Conservation (phyloP, 2,888 invertebrate genomes). For the Zonitis immaculata region DNA sequence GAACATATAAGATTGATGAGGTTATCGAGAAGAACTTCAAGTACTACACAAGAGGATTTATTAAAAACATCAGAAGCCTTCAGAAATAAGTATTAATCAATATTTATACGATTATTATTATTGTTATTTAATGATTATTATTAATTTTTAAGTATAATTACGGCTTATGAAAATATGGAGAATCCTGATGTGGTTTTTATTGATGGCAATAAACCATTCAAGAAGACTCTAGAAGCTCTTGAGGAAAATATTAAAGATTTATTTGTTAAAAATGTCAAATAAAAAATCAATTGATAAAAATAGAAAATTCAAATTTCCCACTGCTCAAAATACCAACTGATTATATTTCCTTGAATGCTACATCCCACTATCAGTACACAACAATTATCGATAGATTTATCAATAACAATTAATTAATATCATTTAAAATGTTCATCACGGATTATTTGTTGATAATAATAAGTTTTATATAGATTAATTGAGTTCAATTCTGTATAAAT, state of each 20-base stretch:
- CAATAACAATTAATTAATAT: too few species aligned
- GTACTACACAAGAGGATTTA: constrained; percentile 40
- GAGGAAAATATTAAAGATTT: constrained; percentile 15
- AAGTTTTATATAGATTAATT: too few species aligned
- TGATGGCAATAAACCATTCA: constrained; percentile 15
- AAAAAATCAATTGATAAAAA: neutral
- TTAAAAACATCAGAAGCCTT: constrained; percentile 34
- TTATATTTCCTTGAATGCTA: too few species aligned
- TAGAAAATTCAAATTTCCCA: neutral
- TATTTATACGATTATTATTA: neutral
- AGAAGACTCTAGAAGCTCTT: constrained; percentile 10
- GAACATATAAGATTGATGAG: constrained; percentile 44
- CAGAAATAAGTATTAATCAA: constrained; percentile 38
- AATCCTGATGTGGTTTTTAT: constrained; percentile 23
- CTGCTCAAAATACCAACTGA: neutral
- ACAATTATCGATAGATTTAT: too few species aligned
- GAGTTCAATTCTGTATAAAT: too few species aligned
- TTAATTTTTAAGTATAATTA: constrained; percentile 21
- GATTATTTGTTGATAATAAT: too few species aligned
- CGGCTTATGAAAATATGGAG: constrained; percentile 25
- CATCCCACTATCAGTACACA: too few species aligned
- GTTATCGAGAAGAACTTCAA: constrained; percentile 32
- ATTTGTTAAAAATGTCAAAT: constrained; percentile 4
- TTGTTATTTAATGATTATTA: neutral
- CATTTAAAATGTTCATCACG: too few species aligned